Conservation (phyloP, 2,888 invertebrate species). For the Trichogramma dendrolimi region DNA sequence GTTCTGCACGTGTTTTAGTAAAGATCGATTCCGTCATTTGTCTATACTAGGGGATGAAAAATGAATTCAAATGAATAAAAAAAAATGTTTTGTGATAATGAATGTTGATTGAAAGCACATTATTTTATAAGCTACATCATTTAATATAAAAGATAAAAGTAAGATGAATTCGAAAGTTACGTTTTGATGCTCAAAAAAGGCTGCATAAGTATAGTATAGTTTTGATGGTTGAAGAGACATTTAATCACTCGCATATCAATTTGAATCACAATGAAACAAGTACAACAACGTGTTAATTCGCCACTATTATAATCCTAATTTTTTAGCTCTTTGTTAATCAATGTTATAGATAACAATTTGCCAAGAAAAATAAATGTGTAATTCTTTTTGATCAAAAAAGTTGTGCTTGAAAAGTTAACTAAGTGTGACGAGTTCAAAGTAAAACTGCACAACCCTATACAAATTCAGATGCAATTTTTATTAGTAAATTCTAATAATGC, state of each 20-base stretch:
- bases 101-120: constrained; percentile 13
- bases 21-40: constrained; percentile 20
- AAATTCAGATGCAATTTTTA: constrained; percentile 12
- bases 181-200: constrained; percentile 20
- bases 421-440: constrained; percentile 18
- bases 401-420: neutral
- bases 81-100: constrained; percentile 22
- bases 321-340: constrained; percentile 9
- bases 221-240: constrained; percentile 16
- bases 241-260: constrained; percentile 27
- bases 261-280: constrained; percentile 25
- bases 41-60: constrained; percentile 11
- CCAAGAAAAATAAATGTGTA: constrained; percentile 16
- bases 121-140: constrained; percentile 19
- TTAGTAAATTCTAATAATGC: constrained; percentile 9
- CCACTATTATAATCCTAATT: constrained; percentile 19
- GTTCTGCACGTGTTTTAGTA: neutral
- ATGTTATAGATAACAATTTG: constrained; percentile 18
- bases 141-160: constrained; percentile 8
- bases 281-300: constrained; percentile 27
- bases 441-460: constrained; percentile 15
- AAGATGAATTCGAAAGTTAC: constrained; percentile 23
- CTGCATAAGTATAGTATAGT: constrained; percentile 8
- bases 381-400: neutral
- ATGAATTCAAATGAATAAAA: constrained; percentile 6